A percentile compares a stretch with the other conserved stretches of the same genome.
phyloP scores from a whole-genome alignment of 1,140 invertebrate species.

The Drosophila pandora region DNA sequence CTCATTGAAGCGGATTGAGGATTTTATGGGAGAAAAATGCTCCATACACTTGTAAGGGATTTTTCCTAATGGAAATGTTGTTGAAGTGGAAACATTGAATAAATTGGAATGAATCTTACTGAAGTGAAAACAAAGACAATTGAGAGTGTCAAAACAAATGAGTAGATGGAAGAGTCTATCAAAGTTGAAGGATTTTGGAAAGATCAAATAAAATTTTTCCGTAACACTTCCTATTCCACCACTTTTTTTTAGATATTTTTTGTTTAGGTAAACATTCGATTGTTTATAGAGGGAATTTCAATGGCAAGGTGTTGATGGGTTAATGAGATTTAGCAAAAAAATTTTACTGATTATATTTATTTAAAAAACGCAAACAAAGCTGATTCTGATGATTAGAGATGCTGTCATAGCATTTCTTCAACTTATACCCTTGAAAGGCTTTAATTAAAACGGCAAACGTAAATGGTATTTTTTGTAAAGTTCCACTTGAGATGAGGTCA shows the following conservation, averaged over 20 bases:
- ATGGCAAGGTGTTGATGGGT: conserved; percentile 17
- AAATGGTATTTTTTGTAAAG: conserved; percentile 10
- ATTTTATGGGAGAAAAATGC: conserved; percentile 26
- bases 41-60: conserved; percentile 20
- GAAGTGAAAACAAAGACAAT: not conserved
- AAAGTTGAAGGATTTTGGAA: not conserved
- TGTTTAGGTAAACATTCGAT: conserved; percentile 24
- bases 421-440: not conserved
- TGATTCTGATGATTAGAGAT: not conserved
- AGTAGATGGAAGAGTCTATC: not conserved
- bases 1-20: conserved; percentile 24
- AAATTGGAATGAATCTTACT: conserved; percentile 11
- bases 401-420: not conserved
- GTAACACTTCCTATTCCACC: not conserved
- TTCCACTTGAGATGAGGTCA: conserved; percentile 41
- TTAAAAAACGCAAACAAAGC: not conserved
- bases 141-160: not conserved
- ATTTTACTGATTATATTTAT: conserved; percentile 2
- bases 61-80: conserved; percentile 30
- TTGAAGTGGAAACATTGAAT: conserved; percentile 16
- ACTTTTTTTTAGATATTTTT: not conserved
- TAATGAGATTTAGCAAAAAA: not conserved
- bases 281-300: conserved; percentile 23
- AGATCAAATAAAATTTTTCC: conserved; percentile 2
- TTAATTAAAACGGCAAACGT: conserved; percentile 7